Percentiles rank a stretch among this genome's conserved stretches.
Evolutionary conservation across 2,797 vertebrate genomes (phyloP).

Genomic region (Diplodus puntazzo): DNA sequence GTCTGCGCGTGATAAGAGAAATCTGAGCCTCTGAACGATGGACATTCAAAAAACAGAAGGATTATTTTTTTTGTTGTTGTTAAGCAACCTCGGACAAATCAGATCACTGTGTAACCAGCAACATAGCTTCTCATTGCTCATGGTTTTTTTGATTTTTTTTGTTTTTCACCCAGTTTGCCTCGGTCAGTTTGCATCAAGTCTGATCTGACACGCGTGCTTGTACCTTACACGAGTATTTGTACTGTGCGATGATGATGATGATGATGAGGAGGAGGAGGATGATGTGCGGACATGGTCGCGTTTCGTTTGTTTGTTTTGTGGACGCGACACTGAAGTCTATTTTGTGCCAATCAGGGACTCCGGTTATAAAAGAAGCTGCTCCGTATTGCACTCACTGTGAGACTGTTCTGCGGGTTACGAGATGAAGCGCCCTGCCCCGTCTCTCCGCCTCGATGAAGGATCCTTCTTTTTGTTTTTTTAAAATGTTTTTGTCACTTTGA

Average conservation of each 20-base stretch:
- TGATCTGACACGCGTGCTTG: slow-evolving; percentile 40
- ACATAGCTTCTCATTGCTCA: slow-evolving; percentile 65
- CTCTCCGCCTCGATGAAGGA: slow-evolving; percentile 70
- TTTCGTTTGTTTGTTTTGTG: slow-evolving; percentile 13
- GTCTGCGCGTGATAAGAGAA: slow-evolving; percentile 8
- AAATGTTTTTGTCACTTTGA: slow-evolving; percentile 46
- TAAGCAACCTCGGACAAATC: slow-evolving; percentile 50
- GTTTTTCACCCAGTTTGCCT: slow-evolving; percentile 74
- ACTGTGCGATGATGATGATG: not conserved
- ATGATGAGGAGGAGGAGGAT: too few species aligned
- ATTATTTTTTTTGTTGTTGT: slow-evolving; percentile 22
- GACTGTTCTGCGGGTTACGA: slow-evolving; percentile 48
- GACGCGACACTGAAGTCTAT: slow-evolving; percentile 56
- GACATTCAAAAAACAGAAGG: slow-evolving; percentile 43
- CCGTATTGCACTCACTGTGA: slow-evolving; percentile 74
- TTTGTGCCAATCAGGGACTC: slow-evolving; percentile 82
- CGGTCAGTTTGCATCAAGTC: slow-evolving; percentile 56
- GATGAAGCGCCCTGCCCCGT: slow-evolving; percentile 60
- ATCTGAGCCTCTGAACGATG: slow-evolving; percentile 55
- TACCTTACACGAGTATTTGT: slow-evolving; percentile 49
- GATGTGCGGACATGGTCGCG: slow-evolving; percentile 15
- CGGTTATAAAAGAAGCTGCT: slow-evolving; percentile 67
- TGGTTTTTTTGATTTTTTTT: slow-evolving; percentile 4
- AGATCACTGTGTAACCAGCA: slow-evolving; percentile 83
- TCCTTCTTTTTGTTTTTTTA: slow-evolving; percentile 13